A percentile compares a stretch with the other conserved stretches of the same genome.
Conservation (phyloP, 1,140 invertebrate species). For the Frieseomelitta varia region DNA sequence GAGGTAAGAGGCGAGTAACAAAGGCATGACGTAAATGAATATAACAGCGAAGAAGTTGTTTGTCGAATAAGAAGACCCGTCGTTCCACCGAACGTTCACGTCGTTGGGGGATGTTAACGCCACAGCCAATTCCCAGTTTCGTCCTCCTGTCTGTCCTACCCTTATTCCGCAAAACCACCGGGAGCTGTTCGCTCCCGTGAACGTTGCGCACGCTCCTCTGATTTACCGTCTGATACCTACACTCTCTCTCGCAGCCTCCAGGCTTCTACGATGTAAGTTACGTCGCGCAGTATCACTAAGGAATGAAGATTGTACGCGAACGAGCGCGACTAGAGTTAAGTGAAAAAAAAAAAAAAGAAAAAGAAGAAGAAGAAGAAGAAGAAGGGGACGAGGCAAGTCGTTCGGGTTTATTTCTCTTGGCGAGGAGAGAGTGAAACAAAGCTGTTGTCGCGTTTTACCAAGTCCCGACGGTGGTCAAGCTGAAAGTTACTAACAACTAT, state of each 20-base stretch:
- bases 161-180: slow-evolving; percentile 13
- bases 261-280: slow-evolving; percentile 16
- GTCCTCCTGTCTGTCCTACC: background rate
- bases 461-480: too few relatives aligned
- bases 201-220: slow-evolving; percentile 19
- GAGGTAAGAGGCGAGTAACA: background rate
- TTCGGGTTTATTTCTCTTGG: slow-evolving; percentile 19
- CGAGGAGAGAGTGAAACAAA: slow-evolving; percentile 15
- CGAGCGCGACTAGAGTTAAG: background rate
- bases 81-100: background rate
- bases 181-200: background rate
- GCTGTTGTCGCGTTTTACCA: background rate
- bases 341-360: background rate
- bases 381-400: background rate
- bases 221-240: slow-evolving; percentile 8
- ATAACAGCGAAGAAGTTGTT: background rate
- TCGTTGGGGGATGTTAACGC: background rate
- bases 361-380: background rate
- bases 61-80: slow-evolving; percentile 8
- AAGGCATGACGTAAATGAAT: background rate
- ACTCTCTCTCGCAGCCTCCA: background rate
- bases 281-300: background rate
- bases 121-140: slow-evolving; percentile 3
- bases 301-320: slow-evolving; percentile 6
- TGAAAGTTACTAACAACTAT: too few relatives aligned